Evolutionary conservation across 2,113 vertebrate species (phyloP).

Genomic region (Onychorhynchus coronatus): DNA sequence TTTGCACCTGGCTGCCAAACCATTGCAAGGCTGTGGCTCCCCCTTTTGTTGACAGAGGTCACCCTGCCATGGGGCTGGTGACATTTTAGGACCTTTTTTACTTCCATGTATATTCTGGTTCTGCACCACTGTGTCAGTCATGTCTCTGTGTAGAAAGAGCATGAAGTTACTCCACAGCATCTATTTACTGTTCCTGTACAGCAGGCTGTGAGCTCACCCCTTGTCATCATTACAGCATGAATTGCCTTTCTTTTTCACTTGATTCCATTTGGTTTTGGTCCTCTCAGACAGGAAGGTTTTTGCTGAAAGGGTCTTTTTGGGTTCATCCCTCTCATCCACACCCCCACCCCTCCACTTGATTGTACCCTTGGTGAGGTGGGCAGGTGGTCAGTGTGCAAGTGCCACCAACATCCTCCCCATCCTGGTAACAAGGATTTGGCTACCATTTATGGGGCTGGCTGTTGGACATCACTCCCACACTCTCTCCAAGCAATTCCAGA

Average conservation of each 20-base stretch:
- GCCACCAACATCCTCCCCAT: neutral
- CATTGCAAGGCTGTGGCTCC: neutral
- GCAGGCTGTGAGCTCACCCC: neutral
- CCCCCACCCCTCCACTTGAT: rapidly evolving
- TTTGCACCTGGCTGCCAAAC: neutral
- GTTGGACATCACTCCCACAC: neutral
- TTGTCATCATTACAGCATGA: neutral
- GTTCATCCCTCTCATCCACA: neutral
- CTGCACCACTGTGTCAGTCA: rapidly evolving
- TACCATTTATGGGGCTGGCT: neutral
- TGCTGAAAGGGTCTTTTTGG: neutral
- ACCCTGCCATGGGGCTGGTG: neutral
- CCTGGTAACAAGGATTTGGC: neutral
- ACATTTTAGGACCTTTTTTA: neutral
- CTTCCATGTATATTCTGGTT: neutral
- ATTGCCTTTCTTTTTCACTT: neutral
- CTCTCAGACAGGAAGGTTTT: neutral
- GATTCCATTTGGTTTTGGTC: neutral
- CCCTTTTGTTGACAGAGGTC: neutral
- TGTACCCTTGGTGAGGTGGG: neutral
- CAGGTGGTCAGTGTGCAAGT: neutral
- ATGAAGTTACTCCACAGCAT: neutral
- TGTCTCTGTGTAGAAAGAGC: neutral
- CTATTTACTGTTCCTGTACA: neutral
- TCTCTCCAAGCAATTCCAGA: neutral